Evolutionary conservation across 2,888 invertebrate genomes (phyloP).

Genomic region (Tetanocera ferruginea): DNA sequence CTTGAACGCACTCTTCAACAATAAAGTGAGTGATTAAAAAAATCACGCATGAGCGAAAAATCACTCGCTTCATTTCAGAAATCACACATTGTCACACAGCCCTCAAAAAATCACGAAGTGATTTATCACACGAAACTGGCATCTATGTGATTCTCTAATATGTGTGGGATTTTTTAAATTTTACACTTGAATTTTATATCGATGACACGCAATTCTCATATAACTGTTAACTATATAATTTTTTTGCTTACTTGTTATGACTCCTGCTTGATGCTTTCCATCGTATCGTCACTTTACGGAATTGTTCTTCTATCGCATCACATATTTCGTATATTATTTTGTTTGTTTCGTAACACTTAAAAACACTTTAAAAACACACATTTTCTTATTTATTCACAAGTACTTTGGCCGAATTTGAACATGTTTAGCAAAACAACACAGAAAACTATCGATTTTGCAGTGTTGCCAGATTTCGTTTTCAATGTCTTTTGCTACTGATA

Average conservation of each 20-base stretch:
- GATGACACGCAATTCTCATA: no score
- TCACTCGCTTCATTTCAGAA: no score
- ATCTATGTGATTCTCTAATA: no score
- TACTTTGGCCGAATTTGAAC: neutral
- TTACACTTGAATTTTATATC: no score
- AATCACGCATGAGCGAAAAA: no score
- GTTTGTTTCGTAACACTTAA: neutral
- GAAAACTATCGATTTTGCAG: neutral
- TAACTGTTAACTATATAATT: neutral
- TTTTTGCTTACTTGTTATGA: conserved; percentile 81
- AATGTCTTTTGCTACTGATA: no score
- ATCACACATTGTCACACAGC: no score
- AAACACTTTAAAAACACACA: neutral
- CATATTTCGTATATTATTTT: conserved; percentile 74
- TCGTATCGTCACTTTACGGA: conserved; percentile 90
- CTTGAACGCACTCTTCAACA: no score
- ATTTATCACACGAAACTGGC: no score
- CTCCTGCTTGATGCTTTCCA: conserved; percentile 90
- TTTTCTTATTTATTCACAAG: neutral
- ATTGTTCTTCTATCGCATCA: conserved; percentile 98
- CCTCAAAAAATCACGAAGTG: no score
- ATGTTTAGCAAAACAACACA: neutral
- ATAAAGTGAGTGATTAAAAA: no score
- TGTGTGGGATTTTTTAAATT: no score
- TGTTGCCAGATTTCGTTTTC: neutral